phyloP scores from a whole-genome alignment of 2,888 invertebrate species.

The Polietes domitor region DNA sequence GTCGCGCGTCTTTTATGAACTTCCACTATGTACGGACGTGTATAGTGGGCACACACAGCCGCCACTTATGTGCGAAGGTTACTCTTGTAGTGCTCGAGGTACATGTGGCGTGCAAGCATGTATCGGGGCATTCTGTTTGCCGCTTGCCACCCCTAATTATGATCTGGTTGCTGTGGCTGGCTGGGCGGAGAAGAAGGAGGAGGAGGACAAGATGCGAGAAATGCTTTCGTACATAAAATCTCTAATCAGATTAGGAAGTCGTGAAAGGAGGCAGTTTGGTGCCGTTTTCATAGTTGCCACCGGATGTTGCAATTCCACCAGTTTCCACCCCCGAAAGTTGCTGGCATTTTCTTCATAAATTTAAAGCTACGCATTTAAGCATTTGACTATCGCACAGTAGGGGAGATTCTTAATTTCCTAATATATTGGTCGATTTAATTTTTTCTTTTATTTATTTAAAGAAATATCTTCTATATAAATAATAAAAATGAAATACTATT shows the following conservation, averaged over 20 bases:
- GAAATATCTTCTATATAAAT: no score
- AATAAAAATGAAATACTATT: no score
- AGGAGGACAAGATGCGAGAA: slow-evolving; percentile 16
- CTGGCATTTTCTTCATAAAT: slow-evolving; percentile 1
- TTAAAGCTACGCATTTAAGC: slow-evolving; percentile 24
- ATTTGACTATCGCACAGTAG: not conserved
- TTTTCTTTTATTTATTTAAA: no score
- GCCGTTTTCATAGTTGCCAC: slow-evolving; percentile 42
- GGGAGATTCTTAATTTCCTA: no score
- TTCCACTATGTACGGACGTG: not conserved
- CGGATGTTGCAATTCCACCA: slow-evolving; percentile 36
- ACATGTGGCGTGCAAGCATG: not conserved
- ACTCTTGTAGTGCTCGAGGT: slow-evolving; percentile 10
- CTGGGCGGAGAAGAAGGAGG: slow-evolving; percentile 5
- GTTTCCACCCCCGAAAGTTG: slow-evolving; percentile 58
- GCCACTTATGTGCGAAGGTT: slow-evolving; percentile 36
- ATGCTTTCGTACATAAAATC: slow-evolving; percentile 47
- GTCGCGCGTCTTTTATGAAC: slow-evolving; percentile 64
- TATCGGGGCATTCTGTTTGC: not conserved
- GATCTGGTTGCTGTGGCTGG: slow-evolving; percentile 16
- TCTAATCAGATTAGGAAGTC: slow-evolving; percentile 58
- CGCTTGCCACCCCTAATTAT: slow-evolving; percentile 26
- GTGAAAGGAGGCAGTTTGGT: slow-evolving; percentile 59
- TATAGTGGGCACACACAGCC: slow-evolving; percentile 27
- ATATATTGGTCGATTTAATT: no score